These are phyloP conservation scores for Notamacropus eugenii DNA, from an alignment of 2,797 vertebrate species.

Conservation along the genomic window DNA sequence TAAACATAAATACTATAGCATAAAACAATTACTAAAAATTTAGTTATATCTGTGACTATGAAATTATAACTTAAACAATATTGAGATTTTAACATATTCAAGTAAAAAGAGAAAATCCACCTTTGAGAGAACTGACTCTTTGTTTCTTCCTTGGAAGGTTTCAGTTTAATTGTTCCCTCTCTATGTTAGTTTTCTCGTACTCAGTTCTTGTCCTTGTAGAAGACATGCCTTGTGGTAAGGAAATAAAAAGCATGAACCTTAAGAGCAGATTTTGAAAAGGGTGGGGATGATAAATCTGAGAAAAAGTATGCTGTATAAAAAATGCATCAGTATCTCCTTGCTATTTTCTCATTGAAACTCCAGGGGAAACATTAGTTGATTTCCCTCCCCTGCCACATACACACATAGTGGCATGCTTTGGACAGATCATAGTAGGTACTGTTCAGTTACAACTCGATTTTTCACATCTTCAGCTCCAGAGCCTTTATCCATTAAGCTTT, in stretches of 20 bases:
- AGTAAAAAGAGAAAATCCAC: background rate
- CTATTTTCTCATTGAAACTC: constrained; percentile 38
- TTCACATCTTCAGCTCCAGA: constrained; percentile 22
- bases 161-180: constrained; percentile 32
- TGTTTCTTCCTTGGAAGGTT: background rate
- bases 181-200: background rate
- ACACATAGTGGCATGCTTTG: background rate
- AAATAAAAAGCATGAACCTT: constrained; percentile 54
- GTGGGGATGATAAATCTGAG: constrained; percentile 32
- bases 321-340: constrained; percentile 44
- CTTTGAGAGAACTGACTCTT: background rate
- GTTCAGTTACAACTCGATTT: background rate
- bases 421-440: background rate
- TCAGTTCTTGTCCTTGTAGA: background rate
- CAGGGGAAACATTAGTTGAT: background rate
- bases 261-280: constrained; percentile 24
- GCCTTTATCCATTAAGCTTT: background rate
- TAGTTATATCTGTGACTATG: background rate
- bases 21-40: background rate
- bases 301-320: constrained; percentile 2
- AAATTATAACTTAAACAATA: background rate
- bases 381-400: background rate
- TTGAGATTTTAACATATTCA: background rate
- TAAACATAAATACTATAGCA: background rate
- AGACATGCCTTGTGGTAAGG: constrained; percentile 1